Base-by-base conservation (phyloP, 2,888 invertebrate genomes). In the Caenorhabditis drosophilae region DNA sequence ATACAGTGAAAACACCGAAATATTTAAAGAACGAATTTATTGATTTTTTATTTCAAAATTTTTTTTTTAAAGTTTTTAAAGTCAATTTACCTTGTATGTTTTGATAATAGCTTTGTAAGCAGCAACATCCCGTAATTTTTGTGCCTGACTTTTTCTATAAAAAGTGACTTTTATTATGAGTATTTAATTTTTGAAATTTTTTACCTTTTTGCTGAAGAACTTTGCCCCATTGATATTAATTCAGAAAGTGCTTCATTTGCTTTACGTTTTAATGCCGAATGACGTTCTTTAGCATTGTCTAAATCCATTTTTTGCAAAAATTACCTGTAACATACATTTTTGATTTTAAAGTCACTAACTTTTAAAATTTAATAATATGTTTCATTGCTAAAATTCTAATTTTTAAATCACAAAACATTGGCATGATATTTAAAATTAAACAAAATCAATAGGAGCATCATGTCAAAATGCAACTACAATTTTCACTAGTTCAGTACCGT, bases 401-500 rank as follows among this genome's bases (percentile, higher is more conserved):
- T n/a, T n/a, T n/a, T n/a, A n/a, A n/a, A n/a, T n/a, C n/a, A 16
- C 26, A 9, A 23, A 42, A 42, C 22, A 42, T n/a, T n/a, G n/a
- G n/a, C n/a, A n/a, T n/a, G n/a, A n/a, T n/a, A n/a, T n/a, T n/a
- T n/a, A n/a, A n/a, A n/a, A n/a, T n/a, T n/a, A n/a, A n/a, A n/a
- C n/a, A n/a, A n/a, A n/a, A n/a, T n/a, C n/a, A n/a, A n/a, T n/a
- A n/a, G n/a, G n/a, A n/a, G n/a, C n/a, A n/a, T n/a, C n/a, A n/a
- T n/a, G n/a, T n/a, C n/a, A n/a, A n/a, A n/a, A n/a, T n/a, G n/a
- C n/a, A n/a, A n/a, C n/a, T n/a, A n/a, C n/a, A n/a, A n/a, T n/a
- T n/a, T n/a, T n/a, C n/a, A n/a, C n/a, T n/a, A n/a, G n/a, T 55
- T 51, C 36, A 38, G 47, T 64, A 64, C 64, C 64, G 64, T 64